Percentiles rank a stretch among this genome's conserved stretches.
Evolutionary conservation across 2,888 invertebrate genomes (phyloP).

Genomic region (Pyrgus malvae): DNA sequence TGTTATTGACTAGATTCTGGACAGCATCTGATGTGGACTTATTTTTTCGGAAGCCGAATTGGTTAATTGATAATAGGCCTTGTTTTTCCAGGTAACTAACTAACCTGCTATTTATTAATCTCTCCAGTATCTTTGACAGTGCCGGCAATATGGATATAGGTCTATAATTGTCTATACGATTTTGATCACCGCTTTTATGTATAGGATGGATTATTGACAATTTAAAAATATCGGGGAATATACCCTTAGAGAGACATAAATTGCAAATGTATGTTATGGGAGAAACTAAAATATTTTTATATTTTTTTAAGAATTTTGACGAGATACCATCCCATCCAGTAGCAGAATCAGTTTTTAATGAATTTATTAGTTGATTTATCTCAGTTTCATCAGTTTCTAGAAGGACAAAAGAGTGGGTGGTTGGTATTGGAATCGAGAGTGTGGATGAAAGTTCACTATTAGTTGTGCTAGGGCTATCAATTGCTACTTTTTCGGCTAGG

Average conservation of each 20-base stretch:
- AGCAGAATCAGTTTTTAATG: not conserved
- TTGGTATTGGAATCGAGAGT: not conserved
- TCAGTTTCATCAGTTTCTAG: not conserved
- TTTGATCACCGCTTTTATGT: not conserved
- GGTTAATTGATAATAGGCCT: not conserved
- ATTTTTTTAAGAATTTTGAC: not conserved
- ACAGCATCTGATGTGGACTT: conserved; percentile 1
- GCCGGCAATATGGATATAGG: not conserved
- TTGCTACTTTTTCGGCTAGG: not conserved
- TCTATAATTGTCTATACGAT: not conserved
- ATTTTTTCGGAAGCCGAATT: not conserved
- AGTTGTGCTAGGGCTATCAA: not conserved
- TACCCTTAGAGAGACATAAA: not conserved
- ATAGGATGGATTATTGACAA: not conserved
- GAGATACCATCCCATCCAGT: not conserved
- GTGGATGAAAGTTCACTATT: not conserved
- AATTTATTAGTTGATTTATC: not conserved
- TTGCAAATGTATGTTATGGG: not conserved
- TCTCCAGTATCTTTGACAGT: not conserved
- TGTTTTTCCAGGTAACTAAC: not conserved
- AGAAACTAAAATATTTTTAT: not conserved
- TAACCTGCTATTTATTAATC: not conserved
- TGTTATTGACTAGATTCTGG: not conserved
- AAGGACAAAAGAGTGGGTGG: not conserved
- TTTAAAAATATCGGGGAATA: conserved; percentile 1